Evolutionary conservation across 2,888 invertebrate species (phyloP).

Genomic region (Thelaira solivaga): DNA sequence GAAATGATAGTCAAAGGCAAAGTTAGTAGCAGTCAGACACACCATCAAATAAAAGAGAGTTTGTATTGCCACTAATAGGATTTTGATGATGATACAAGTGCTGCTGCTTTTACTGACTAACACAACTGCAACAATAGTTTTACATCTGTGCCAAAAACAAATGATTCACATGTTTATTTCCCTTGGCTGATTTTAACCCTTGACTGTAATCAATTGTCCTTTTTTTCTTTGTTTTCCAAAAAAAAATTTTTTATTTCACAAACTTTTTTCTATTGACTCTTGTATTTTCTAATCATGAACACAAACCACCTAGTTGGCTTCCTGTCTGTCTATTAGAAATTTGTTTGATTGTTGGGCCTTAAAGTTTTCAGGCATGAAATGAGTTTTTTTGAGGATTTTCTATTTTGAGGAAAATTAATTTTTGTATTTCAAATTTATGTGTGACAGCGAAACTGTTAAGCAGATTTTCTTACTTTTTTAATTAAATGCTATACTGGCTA

Average conservation of each 20-base stretch:
- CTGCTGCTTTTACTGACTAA: no score
- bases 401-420: conserved; percentile 32
- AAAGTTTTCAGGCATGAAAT: conserved; percentile 77
- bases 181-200: conserved; percentile 50
- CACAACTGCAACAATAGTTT: conserved; percentile 64
- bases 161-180: conserved; percentile 52
- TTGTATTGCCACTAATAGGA: conserved; percentile 72
- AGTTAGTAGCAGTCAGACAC: conserved; percentile 11
- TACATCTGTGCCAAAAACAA: conserved; percentile 38
- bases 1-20: not conserved
- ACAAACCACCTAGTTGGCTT: not conserved
- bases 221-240: conserved; percentile 5
- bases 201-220: conserved; percentile 56
- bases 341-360: not conserved
- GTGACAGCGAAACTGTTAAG: no score
- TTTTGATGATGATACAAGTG: conserved; percentile 67
- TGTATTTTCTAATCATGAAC: conserved; percentile 10
- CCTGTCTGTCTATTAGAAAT: conserved; percentile 7
- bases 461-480: not conserved
- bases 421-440: conserved; percentile 38
- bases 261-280: conserved; percentile 25
- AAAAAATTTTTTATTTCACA: not conserved
- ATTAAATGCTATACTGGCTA: not conserved
- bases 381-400: conserved; percentile 71
- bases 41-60: conserved; percentile 31